These are phyloP conservation scores for Aspidiotus destructor DNA, from an alignment of 2,888 invertebrate genomes.

Conservation along the genomic window DNA sequence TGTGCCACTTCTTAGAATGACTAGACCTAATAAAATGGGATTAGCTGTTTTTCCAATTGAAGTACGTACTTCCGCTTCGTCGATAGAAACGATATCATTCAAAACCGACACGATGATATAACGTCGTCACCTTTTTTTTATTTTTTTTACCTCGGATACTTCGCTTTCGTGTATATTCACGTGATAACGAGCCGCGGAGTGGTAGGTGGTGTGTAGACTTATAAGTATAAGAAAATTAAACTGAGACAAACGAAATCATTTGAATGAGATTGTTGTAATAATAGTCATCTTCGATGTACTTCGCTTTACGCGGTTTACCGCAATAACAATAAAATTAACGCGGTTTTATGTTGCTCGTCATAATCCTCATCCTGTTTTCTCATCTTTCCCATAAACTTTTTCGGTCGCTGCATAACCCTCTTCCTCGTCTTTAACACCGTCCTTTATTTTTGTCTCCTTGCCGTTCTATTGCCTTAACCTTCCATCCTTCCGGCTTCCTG, in stretches of 20 bases:
- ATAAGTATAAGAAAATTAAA: background rate
- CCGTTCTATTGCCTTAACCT: conserved; percentile 32
- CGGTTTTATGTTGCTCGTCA: conserved; percentile 2
- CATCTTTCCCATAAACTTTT: conserved; percentile 2
- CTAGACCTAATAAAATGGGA: too few species aligned
- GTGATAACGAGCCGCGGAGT: too few species aligned
- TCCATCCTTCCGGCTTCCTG: conserved; percentile 32
- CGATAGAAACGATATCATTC: too few species aligned
- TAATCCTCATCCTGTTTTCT: conserved; percentile 4
- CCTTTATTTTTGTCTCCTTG: conserved; percentile 8
- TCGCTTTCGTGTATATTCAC: too few species aligned
- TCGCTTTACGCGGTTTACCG: background rate
- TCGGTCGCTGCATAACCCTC: conserved; percentile 1
- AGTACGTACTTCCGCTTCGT: too few species aligned
- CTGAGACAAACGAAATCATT: background rate
- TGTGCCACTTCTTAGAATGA: too few species aligned
- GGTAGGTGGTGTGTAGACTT: too few species aligned
- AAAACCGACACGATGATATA: too few species aligned
- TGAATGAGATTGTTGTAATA: background rate
- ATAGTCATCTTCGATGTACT: conserved; percentile 1
- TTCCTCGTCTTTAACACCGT: conserved; percentile 1
- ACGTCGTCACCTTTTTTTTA: too few species aligned
- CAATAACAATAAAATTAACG: conserved; percentile 4
- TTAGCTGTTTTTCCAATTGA: too few species aligned
- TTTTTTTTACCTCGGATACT: too few species aligned